These are phyloP conservation scores for Crematogaster levior DNA, from an alignment of 2,888 invertebrate species.

Conservation along the genomic window DNA sequence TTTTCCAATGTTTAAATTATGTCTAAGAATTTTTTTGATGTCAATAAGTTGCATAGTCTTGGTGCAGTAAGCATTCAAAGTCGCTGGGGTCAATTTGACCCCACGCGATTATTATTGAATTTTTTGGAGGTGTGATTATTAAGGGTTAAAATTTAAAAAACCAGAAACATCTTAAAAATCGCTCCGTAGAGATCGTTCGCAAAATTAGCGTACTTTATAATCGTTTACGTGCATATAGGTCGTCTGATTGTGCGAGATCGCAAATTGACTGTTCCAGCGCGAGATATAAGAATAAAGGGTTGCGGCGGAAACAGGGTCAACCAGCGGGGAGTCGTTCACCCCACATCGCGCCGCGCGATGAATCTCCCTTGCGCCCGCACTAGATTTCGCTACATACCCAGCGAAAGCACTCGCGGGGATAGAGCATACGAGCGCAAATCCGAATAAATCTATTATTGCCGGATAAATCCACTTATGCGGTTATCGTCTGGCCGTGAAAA, in stretches of 20 bases:
- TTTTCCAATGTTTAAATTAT: too few species aligned
- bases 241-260: constrained; percentile 19
- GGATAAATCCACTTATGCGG: constrained; percentile 60
- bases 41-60: too few species aligned
- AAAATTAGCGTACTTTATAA: not conserved
- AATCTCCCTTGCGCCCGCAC: constrained; percentile 29
- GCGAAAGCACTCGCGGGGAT: constrained; percentile 49
- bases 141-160: not conserved
- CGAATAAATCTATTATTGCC: constrained; percentile 66
- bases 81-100: too few species aligned
- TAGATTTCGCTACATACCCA: constrained; percentile 36
- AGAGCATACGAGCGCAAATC: constrained; percentile 32
- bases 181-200: not conserved
- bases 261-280: constrained; percentile 33
- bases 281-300: constrained; percentile 54
- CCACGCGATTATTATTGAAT: too few species aligned
- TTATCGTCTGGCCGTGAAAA: constrained; percentile 48
- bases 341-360: constrained; percentile 38
- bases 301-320: constrained; percentile 61
- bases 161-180: too few species aligned
- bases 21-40: too few species aligned
- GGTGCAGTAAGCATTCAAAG: too few species aligned
- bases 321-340: constrained; percentile 63
- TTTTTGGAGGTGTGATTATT: too few species aligned
- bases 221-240: not conserved